Evolutionary conservation across 2,113 vertebrate genomes (phyloP).

Genomic region (Verasper variegatus): DNA sequence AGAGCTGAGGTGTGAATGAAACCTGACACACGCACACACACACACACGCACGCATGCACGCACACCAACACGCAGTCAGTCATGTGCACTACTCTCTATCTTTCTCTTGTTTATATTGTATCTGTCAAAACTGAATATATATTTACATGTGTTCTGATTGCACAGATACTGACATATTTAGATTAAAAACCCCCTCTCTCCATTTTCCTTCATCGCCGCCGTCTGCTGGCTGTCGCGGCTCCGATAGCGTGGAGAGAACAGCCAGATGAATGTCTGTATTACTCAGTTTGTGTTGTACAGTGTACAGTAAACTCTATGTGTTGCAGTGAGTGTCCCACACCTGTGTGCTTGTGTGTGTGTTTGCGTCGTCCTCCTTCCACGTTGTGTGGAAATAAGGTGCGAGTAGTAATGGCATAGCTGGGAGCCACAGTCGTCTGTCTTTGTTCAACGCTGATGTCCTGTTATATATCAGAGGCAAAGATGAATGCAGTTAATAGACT

Average conservation of each 20-base stretch:
- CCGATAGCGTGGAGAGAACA: background rate
- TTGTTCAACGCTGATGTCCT: slow-evolving; percentile 79
- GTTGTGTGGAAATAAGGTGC: slow-evolving; percentile 61
- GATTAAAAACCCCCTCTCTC: slow-evolving; percentile 57
- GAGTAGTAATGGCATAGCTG: slow-evolving; percentile 62
- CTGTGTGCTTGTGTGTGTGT: slow-evolving; percentile 1
- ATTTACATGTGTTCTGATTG: slow-evolving; percentile 41
- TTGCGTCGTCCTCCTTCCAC: slow-evolving; percentile 13
- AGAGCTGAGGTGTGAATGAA: slow-evolving; percentile 28
- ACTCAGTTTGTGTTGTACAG: slow-evolving; percentile 15
- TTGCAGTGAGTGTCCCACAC: background rate
- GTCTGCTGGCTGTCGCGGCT: slow-evolving; percentile 48
- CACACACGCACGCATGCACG: background rate
- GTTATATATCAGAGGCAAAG: slow-evolving; percentile 83
- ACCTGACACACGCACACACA: background rate
- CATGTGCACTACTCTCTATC: background rate
- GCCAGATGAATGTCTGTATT: slow-evolving; percentile 3
- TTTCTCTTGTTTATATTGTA: slow-evolving; percentile 20
- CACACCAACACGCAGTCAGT: background rate
- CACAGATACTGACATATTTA: slow-evolving; percentile 49
- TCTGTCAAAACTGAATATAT: too few relatives aligned
- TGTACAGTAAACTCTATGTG: background rate
- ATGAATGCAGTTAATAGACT: slow-evolving; percentile 87
- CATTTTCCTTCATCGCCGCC: slow-evolving; percentile 33
- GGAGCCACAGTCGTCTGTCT: slow-evolving; percentile 80